phyloP scores from a whole-genome alignment of 2,888 invertebrate genomes.

The Furcula furcula region DNA sequence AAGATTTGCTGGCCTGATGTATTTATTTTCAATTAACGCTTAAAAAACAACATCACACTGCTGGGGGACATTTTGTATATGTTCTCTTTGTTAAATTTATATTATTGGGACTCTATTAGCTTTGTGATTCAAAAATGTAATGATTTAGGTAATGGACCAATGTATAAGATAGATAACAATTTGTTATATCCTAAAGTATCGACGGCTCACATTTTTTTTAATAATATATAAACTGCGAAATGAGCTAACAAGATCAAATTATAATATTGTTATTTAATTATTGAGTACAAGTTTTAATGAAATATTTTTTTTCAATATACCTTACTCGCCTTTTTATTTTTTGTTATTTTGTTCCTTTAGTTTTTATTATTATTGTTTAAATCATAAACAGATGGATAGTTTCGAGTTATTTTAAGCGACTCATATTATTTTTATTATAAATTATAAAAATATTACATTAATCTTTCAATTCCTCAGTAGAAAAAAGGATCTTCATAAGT shows the following conservation, averaged over 20 bases:
- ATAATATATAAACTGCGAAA: constrained; percentile 52
- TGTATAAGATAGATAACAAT: constrained; percentile 57
- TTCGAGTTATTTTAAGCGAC: constrained; percentile 55
- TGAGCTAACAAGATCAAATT: constrained; percentile 78
- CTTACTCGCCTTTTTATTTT: constrained; percentile 75
- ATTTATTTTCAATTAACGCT: constrained; percentile 71
- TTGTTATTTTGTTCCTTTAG: constrained; percentile 81
- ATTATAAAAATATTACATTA: constrained; percentile 48
- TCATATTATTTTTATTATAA: constrained; percentile 59
- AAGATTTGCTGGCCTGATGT: constrained; percentile 55
- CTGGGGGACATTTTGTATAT: constrained; percentile 50
- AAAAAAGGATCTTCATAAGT: constrained; percentile 54
- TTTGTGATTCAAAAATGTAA: constrained; percentile 42
- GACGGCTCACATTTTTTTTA: constrained; percentile 60
- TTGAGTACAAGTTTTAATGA: constrained; percentile 80
- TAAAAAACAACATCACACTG: constrained; percentile 70
- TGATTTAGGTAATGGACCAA: constrained; percentile 70
- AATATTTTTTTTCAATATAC: constrained; percentile 77
- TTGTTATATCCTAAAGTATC: constrained; percentile 55
- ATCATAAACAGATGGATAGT: constrained; percentile 60
- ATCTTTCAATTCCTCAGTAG: constrained; percentile 69
- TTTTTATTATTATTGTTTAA: constrained; percentile 78
- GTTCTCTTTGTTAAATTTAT: constrained; percentile 48
- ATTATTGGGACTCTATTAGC: constrained; percentile 36
- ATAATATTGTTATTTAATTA: constrained; percentile 81